phyloP scores from a whole-genome alignment of 2,888 invertebrate species.

The Orthonychiurus folsomi region DNA sequence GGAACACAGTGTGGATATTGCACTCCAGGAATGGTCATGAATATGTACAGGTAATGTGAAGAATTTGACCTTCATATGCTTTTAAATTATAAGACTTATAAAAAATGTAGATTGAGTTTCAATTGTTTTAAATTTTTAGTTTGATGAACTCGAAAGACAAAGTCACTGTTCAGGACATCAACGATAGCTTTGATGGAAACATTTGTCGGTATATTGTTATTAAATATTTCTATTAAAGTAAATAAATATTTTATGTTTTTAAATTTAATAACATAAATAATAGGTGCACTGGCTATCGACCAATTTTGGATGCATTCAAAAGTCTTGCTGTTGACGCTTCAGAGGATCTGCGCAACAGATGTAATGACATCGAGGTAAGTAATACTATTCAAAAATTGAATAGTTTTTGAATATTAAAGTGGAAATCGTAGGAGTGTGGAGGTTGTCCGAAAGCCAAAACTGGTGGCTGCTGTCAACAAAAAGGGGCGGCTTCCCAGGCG shows the following conservation, averaged over 20 bases:
- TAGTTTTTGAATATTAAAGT: not conserved
- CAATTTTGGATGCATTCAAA: slow-evolving; percentile 64
- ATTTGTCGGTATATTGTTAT: too few relatives aligned
- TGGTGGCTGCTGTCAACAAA: not conserved
- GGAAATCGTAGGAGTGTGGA: not conserved
- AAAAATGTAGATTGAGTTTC: not conserved
- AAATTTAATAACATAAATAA: too few relatives aligned
- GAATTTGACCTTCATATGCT: too few relatives aligned
- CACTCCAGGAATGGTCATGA: slow-evolving; percentile 69
- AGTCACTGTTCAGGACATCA: slow-evolving; percentile 56
- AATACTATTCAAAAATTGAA: not conserved
- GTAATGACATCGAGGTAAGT: slow-evolving; percentile 46
- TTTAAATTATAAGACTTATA: not conserved
- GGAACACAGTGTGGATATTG: slow-evolving; percentile 69
- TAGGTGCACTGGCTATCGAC: slow-evolving; percentile 64
- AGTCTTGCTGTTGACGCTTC: slow-evolving; percentile 58
- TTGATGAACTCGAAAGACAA: slow-evolving; percentile 9
- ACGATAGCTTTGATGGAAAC: slow-evolving; percentile 61
- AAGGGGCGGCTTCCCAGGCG: not conserved
- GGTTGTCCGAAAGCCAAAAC: not conserved
- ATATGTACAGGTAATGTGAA: slow-evolving; percentile 55
- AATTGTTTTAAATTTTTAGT: not conserved
- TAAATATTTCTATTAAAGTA: too few relatives aligned
- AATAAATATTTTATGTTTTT: too few relatives aligned
- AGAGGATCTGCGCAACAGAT: slow-evolving; percentile 47